Percentiles rank a stretch among this genome's conserved stretches.
Conservation (phyloP, 2,113 vertebrate genomes). For the Burhinus bistriatus region DNA sequence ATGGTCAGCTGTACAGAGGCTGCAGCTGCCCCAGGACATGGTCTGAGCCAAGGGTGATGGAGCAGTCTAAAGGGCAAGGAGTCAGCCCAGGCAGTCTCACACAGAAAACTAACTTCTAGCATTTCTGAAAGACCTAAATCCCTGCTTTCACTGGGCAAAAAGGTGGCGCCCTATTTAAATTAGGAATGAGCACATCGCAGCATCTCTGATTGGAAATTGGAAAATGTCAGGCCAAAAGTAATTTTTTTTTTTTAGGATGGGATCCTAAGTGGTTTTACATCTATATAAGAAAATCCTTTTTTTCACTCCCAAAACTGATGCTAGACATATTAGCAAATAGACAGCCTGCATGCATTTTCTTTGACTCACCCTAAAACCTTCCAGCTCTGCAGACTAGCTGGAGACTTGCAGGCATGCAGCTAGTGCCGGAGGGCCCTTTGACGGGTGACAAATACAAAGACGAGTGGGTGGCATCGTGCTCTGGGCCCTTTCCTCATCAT, state of each 20-base stretch:
- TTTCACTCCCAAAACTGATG: background rate
- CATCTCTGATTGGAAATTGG: background rate
- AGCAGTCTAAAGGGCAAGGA: background rate
- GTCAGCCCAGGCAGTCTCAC: background rate
- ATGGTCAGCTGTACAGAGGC: rapidly evolving
- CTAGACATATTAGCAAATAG: background rate
- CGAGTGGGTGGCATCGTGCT: rapidly evolving
- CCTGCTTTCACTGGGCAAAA: background rate
- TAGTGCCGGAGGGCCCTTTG: background rate
- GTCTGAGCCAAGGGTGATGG: background rate
- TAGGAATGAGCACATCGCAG: background rate
- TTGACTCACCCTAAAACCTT: background rate
- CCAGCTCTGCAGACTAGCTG: too few species aligned
- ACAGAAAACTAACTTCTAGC: background rate
- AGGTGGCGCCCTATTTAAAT: background rate
- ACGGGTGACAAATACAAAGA: rapidly evolving
- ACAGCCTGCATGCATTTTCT: rapidly evolving
- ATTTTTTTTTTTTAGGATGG: background rate
- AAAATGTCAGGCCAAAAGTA: background rate
- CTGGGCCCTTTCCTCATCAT: rapidly evolving
- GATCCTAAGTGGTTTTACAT: background rate
- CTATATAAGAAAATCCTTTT: rapidly evolving
- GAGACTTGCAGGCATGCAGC: background rate
- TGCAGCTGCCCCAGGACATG: background rate
- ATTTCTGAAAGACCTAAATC: background rate